phyloP scores from a whole-genome alignment of 2,888 invertebrate species.

The Creontiades dilutus region DNA sequence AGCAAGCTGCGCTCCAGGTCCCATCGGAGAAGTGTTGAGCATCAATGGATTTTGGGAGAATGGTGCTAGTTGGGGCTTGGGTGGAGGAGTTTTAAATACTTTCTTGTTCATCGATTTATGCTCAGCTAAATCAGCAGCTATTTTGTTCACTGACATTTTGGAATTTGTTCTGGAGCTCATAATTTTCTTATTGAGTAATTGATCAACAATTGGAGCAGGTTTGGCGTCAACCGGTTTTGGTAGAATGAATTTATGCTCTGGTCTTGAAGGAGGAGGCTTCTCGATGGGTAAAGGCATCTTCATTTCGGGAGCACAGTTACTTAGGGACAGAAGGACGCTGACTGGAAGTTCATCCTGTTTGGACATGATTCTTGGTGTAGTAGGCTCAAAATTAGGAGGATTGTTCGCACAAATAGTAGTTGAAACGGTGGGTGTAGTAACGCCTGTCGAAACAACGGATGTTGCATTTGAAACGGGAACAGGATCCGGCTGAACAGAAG shows the following conservation, averaged over 20 bases:
- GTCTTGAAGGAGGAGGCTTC: neutral
- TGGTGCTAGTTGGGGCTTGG: conserved; percentile 34
- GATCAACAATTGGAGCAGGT: conserved; percentile 51
- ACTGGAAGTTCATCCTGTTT: conserved; percentile 75
- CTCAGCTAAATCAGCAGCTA: conserved; percentile 73
- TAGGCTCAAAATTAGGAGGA: conserved; percentile 28
- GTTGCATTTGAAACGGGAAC: neutral
- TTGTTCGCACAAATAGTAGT: neutral
- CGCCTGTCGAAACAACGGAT: neutral
- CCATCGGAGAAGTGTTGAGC: conserved; percentile 41
- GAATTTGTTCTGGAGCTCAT: conserved; percentile 61
- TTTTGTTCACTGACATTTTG: conserved; percentile 74
- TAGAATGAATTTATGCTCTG: conserved; percentile 69
- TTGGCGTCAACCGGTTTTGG: conserved; percentile 58
- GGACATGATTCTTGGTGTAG: conserved; percentile 57
- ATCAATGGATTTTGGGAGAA: conserved; percentile 58
- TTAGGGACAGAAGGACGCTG: conserved; percentile 74
- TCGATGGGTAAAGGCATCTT: conserved; percentile 15
- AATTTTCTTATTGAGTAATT: conserved; percentile 61
- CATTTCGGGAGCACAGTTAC: conserved; percentile 70
- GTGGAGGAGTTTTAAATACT: conserved; percentile 31
- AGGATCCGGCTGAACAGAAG: neutral
- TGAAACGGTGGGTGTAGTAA: neutral
- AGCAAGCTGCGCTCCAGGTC: neutral
- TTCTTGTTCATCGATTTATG: conserved; percentile 60